Evolutionary conservation across 2,888 invertebrate species (phyloP).

Genomic region (Mongoloraphidia duomilia): DNA sequence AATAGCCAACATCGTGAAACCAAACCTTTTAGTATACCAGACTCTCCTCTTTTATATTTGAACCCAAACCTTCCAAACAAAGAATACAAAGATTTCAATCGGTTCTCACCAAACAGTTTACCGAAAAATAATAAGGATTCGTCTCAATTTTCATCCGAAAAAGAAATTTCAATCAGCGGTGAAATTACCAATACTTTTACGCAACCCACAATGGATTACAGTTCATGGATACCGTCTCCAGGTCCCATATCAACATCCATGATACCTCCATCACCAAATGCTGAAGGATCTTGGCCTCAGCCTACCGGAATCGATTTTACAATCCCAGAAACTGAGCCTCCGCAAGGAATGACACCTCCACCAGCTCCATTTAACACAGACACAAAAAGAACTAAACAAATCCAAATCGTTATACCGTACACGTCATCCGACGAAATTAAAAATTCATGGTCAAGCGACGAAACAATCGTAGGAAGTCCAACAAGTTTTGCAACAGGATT

Average conservation of each 20-base stretch:
- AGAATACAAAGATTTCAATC: constrained; percentile 32
- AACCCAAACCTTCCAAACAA: constrained; percentile 40
- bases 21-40: constrained; percentile 25
- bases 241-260: constrained; percentile 18
- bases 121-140: too few species aligned
- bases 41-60: constrained; percentile 41
- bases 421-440: constrained; percentile 30
- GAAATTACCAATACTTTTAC: constrained; percentile 20
- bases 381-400: constrained; percentile 42
- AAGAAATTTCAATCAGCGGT: constrained; percentile 25
- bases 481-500: too few species aligned
- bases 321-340: constrained; percentile 8
- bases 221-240: constrained; percentile 19
- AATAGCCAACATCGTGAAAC: too few species aligned
- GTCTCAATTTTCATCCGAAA: constrained; percentile 13
- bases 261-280: constrained; percentile 19
- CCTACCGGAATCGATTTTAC: constrained; percentile 2
- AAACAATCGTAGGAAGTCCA: too few species aligned
- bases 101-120: constrained; percentile 9
- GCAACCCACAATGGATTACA: constrained; percentile 19
- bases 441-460: too few species aligned
- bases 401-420: constrained; percentile 72
- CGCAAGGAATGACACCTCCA: constrained; percentile 14
- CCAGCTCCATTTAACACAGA: background rate
- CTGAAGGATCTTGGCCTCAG: constrained; percentile 9